phyloP scores from a whole-genome alignment of 23 tunicate genomes.

The Diplosoma virens region DNA sequence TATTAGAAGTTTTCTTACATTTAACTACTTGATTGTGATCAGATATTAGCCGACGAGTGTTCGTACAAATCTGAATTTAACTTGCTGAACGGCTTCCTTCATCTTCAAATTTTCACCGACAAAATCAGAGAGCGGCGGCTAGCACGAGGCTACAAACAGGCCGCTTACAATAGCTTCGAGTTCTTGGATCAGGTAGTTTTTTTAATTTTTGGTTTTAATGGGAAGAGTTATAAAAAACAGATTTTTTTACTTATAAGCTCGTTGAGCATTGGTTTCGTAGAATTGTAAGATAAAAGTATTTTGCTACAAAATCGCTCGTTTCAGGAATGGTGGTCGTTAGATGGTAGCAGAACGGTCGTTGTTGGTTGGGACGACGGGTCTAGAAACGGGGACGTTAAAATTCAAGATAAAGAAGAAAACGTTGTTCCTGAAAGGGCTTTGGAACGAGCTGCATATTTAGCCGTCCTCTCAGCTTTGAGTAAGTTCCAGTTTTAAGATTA shows the following conservation, averaged over 20 bases:
- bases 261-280: no score
- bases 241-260: no score
- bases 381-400: not conserved
- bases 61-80: slow-evolving; percentile 73
- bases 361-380: slow-evolving; percentile 65
- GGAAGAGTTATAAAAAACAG: no score
- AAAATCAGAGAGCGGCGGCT: slow-evolving; percentile 45
- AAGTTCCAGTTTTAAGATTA: not conserved
- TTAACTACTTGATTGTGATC: no score
- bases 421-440: not conserved
- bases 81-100: slow-evolving; percentile 67
- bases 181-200: slow-evolving; percentile 42
- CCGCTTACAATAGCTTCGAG: slow-evolving; percentile 22
- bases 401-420: not conserved
- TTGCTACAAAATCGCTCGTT: not conserved
- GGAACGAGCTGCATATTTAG: slow-evolving; percentile 54
- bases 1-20: no score
- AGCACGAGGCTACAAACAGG: slow-evolving; percentile 15
- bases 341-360: slow-evolving; percentile 44
- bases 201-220: no score
- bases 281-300: no score
- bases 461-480: slow-evolving; percentile 47
- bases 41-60: slow-evolving; percentile 63
- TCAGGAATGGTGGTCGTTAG: slow-evolving; percentile 66
- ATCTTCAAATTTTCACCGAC: slow-evolving; percentile 51